Evolutionary conservation across 2,888 invertebrate genomes (phyloP), one percentile per base, ranked within the genome.

Genomic region (Ceriagrion tenellum): DNA sequence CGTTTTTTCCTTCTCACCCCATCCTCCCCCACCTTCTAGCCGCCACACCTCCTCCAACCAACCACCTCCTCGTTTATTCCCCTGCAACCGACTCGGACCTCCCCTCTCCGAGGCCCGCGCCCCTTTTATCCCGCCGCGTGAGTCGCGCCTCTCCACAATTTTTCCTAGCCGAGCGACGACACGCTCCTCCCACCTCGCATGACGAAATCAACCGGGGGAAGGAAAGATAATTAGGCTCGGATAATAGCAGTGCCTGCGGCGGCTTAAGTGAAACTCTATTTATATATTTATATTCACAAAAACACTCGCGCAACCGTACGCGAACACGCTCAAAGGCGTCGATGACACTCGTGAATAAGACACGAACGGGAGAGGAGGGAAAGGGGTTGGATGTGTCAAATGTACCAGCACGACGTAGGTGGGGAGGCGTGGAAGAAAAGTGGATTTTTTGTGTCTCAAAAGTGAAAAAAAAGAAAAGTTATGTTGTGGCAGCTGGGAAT

Each of bases 161-260:
- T 81, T 93, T 47, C 69, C 47, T 69, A 40, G 69, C n/a, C 23
- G 16, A 69, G 69, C 47, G 47, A 69, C 69, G 23, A 40, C 26
- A 69, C 18, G 20, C 91, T n/a, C 26, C 63, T n/a, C 59, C 63
- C 35, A 2, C 91, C 59, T 35, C 69, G 47, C 30, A 69, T 93
- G 93, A 93, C 93, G 93, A 93, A 93, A 93, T 69, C 69, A 59
- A 26, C 47, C 69, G 69, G 26, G n/a, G 93, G 47, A 93, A 40
- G 69, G 63, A 93, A 69, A 93, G 47, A 93, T 93, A 93, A 93
- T 55, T 40, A 69, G 81, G 93, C 93, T 93, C 40, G n/a, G 26
- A 93, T 69, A 55, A 40, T 93, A 69, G 20, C 26, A 13, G 81
- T 35, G n/a, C 16, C 69, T n/a, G 30, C 35, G n/a, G 12, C 69